Conservation (phyloP, 2,113 vertebrate species). For the Danio rerio region GRCz12tu NC_133182.1:64976001-64976500, state of each 20-base stretch:
- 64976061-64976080: background rate
- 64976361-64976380: slow-evolving; percentile 11
- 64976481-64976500: slow-evolving; percentile 5
- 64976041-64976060: background rate
- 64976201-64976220: slow-evolving; percentile 75
- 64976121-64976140: background rate
- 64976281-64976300: background rate
- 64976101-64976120: background rate
- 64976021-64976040: background rate
- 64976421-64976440: slow-evolving; percentile 24
- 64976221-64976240: slow-evolving; percentile 77
- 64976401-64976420: slow-evolving; percentile 37
- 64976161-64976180: slow-evolving; percentile 23
- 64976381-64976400: slow-evolving; percentile 12
- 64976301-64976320: background rate
- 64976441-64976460: slow-evolving; percentile 12
- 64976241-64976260: slow-evolving; percentile 74
- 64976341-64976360: slow-evolving; percentile 33
- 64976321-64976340: slow-evolving; percentile 11
- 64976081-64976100: background rate
- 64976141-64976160: background rate
- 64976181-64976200: slow-evolving; percentile 78
- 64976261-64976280: slow-evolving; percentile 66
- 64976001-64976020: background rate
- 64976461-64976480: slow-evolving; percentile 13